phyloP scores from a whole-genome alignment of 2,888 invertebrate species.

The Galerucella calmariensis region DNA sequence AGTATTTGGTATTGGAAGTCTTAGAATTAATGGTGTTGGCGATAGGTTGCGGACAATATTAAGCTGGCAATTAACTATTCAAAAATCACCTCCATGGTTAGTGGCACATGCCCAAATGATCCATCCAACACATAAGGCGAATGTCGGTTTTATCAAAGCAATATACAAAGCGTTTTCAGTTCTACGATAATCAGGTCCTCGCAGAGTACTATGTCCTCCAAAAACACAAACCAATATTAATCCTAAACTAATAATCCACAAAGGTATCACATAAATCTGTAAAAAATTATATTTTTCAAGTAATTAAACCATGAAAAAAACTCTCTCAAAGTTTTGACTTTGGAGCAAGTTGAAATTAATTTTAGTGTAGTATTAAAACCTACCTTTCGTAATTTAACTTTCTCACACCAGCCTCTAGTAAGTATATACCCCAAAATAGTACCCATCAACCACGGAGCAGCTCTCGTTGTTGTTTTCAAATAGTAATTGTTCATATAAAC shows the following conservation, averaged over 20 bases:
- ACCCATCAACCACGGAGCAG: conserved; percentile 25
- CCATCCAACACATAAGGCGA: conserved; percentile 66
- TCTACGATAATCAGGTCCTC: conserved; percentile 47
- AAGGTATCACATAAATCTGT: conserved; percentile 30
- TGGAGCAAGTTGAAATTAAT: background rate
- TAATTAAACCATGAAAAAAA: background rate
- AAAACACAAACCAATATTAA: conserved; percentile 50
- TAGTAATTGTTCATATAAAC: conserved; percentile 19
- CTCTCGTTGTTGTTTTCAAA: conserved; percentile 22
- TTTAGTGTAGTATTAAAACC: background rate
- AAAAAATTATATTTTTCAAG: conserved; percentile 19
- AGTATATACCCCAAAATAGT: conserved; percentile 21
- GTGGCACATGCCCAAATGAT: conserved; percentile 65
- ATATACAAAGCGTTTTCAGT: conserved; percentile 54
- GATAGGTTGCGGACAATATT: background rate
- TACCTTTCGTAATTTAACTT: conserved; percentile 10
- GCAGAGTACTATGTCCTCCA: conserved; percentile 50
- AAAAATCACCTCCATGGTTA: conserved; percentile 65
- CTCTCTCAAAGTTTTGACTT: background rate
- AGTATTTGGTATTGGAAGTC: too few relatives aligned
- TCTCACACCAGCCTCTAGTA: background rate
- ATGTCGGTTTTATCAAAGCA: conserved; percentile 63
- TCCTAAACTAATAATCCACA: conserved; percentile 48
- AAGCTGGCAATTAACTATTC: background rate
- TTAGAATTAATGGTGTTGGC: too few relatives aligned